Conservation (phyloP, 2,113 vertebrate species). For the Verasper variegatus region DNA sequence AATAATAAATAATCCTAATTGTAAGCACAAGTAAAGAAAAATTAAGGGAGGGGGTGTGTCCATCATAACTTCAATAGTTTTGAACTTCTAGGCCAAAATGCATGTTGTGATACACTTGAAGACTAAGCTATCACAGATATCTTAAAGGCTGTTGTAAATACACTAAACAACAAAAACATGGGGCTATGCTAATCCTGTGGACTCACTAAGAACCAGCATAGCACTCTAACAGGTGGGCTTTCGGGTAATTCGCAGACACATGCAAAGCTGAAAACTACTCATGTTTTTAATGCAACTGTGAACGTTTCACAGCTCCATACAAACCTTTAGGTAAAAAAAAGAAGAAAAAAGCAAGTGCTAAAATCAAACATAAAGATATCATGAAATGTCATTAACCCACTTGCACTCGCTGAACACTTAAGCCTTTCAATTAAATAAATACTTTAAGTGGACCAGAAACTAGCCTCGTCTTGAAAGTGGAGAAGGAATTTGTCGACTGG, state of each 20-base stretch:
- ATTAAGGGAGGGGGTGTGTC: constrained; percentile 40
- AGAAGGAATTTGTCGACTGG: constrained; percentile 3
- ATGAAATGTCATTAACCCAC: constrained; percentile 51
- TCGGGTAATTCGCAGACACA: constrained; percentile 49
- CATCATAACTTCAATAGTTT: constrained; percentile 62
- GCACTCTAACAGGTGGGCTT: constrained; percentile 42
- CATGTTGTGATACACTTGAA: constrained; percentile 60
- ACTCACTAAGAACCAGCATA: constrained; percentile 32
- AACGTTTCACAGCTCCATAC: constrained; percentile 38
- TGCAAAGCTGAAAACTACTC: constrained; percentile 53
- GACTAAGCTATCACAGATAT: constrained; percentile 59
- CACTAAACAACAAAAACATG: constrained; percentile 46
- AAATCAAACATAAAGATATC: constrained; percentile 41
- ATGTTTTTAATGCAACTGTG: constrained; percentile 21
- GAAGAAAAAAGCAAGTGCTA: constrained; percentile 49
- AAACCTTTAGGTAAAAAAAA: neutral
- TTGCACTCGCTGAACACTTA: constrained; percentile 22
- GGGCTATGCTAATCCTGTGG: constrained; percentile 21
- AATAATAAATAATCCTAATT: constrained; percentile 86
- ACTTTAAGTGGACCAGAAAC: constrained; percentile 43
- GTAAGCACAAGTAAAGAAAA: constrained; percentile 71
- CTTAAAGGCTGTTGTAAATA: constrained; percentile 55
- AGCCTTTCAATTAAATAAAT: constrained; percentile 37
- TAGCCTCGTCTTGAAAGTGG: constrained; percentile 29
- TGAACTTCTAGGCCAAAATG: constrained; percentile 68